phyloP scores from a whole-genome alignment of 1,140 invertebrate species.

The Meloidogyne exigua region DNA sequence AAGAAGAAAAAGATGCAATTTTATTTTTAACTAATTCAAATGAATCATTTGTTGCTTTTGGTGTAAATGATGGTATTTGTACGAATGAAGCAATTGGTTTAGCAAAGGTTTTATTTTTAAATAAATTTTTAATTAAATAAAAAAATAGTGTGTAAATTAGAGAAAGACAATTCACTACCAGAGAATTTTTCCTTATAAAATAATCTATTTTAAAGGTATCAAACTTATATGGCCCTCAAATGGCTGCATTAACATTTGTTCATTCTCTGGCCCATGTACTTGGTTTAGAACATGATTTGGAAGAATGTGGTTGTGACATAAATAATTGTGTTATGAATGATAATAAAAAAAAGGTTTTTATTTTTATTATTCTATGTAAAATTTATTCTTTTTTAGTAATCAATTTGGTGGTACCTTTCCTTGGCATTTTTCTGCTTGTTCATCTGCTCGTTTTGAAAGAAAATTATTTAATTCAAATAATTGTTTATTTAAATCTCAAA shows the following conservation, averaged over 20 bases:
- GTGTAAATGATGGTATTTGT: slow-evolving; percentile 40
- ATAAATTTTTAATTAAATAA: too few species aligned
- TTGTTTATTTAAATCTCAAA: slow-evolving; percentile 55
- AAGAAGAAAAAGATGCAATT: slow-evolving; percentile 57
- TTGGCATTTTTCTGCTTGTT: slow-evolving; percentile 61
- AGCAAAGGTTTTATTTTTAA: slow-evolving; percentile 50
- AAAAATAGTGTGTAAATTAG: too few species aligned
- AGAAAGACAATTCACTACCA: too few species aligned
- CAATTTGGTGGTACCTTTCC: neutral
- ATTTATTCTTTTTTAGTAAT: slow-evolving; percentile 3
- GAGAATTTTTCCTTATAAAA: too few species aligned
- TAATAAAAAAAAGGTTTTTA: neutral
- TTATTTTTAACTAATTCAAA: slow-evolving; percentile 56
- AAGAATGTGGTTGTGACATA: slow-evolving; percentile 48
- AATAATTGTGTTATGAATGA: slow-evolving; percentile 46
- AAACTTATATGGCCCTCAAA: slow-evolving; percentile 50
- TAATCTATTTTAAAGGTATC: slow-evolving; percentile 42
- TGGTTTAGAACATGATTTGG: slow-evolving; percentile 60
- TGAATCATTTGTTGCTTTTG: slow-evolving; percentile 15
- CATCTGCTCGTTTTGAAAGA: slow-evolving; percentile 46
- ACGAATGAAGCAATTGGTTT: slow-evolving; percentile 55
- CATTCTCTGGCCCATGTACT: slow-evolving; percentile 59
- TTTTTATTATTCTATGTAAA: neutral
- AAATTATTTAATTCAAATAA: slow-evolving; percentile 50
- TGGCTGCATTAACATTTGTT: slow-evolving; percentile 48